These are phyloP conservation scores for Balaeniceps rex DNA, from an alignment of 2,113 vertebrate genomes.

Conservation along the genomic window DNA sequence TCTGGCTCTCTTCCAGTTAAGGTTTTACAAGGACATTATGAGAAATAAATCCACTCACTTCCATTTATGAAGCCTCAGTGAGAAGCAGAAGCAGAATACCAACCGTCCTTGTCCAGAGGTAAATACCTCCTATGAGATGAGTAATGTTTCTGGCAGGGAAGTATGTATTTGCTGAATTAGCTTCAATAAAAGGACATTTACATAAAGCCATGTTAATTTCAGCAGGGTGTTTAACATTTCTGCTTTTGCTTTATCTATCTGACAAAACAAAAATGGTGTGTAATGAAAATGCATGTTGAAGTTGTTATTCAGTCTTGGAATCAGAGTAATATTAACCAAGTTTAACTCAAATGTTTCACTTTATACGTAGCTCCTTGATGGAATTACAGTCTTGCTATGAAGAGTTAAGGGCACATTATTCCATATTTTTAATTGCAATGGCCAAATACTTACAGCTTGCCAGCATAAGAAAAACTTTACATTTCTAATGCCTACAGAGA, in stretches of 20 bases:
- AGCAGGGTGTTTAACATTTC: not conserved
- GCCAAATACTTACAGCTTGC: not conserved
- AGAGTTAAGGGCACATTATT: not conserved
- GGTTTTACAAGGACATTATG: not conserved
- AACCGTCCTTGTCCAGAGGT: not conserved
- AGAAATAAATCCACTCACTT: not conserved
- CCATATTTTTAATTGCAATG: constrained; percentile 4
- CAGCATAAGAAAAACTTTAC: not conserved
- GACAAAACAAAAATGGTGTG: not conserved
- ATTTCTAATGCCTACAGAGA: not conserved
- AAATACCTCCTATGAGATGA: not conserved
- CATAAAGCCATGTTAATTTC: not conserved
- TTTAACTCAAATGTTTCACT: not conserved
- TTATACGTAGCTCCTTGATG: not conserved
- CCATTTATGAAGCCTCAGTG: not conserved
- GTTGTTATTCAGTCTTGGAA: not conserved
- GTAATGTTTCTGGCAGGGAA: not conserved
- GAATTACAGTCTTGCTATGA: not conserved
- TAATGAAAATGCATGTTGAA: not conserved
- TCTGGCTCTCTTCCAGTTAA: not conserved
- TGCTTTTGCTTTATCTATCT: not conserved
- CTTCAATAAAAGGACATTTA: not conserved
- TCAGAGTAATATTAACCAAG: not conserved
- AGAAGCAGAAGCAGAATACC: not conserved
- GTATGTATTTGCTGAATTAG: not conserved